Evolutionary conservation across 2,113 vertebrate species (phyloP).

Genomic region (Pterophyllum scalare): DNA sequence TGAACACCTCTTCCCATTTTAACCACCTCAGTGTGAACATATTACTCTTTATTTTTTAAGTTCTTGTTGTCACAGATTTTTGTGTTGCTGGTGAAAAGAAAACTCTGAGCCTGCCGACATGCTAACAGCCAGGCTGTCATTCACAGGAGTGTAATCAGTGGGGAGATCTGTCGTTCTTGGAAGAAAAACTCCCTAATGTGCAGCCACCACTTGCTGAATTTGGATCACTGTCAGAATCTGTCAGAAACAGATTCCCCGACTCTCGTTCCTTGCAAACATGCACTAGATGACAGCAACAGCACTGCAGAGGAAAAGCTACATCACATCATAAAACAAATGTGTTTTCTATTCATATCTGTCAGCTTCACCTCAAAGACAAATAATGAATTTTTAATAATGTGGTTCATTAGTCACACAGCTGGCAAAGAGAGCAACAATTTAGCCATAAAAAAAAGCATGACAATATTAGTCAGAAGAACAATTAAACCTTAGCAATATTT

Average conservation of each 20-base stretch:
- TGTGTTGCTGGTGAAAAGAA: conserved; percentile 29
- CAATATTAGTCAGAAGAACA: conserved; percentile 11
- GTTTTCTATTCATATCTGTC: not conserved
- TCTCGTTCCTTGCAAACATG: conserved; percentile 11
- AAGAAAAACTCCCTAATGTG: conserved; percentile 44
- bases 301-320: not conserved
- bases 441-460: not conserved
- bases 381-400: not conserved
- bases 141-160: conserved; percentile 40
- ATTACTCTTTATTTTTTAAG: not conserved
- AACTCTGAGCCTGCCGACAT: not conserved
- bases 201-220: conserved; percentile 41
- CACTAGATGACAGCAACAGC: not conserved
- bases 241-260: conserved; percentile 24
- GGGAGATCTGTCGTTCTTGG: conserved; percentile 42
- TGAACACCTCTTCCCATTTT: not conserved
- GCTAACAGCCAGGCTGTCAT: conserved; percentile 41
- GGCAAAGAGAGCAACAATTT: not conserved
- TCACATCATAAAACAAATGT: not conserved
- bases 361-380: not conserved
- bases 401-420: conserved; percentile 14
- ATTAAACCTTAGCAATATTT: conserved; percentile 22
- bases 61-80: not conserved
- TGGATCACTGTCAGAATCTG: conserved; percentile 47
- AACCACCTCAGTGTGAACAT: not conserved